Percentiles rank a stretch among this genome's conserved stretches.
Conservation (phyloP, 2,113 vertebrate genomes). For the Acrocephalus kingi region DNA sequence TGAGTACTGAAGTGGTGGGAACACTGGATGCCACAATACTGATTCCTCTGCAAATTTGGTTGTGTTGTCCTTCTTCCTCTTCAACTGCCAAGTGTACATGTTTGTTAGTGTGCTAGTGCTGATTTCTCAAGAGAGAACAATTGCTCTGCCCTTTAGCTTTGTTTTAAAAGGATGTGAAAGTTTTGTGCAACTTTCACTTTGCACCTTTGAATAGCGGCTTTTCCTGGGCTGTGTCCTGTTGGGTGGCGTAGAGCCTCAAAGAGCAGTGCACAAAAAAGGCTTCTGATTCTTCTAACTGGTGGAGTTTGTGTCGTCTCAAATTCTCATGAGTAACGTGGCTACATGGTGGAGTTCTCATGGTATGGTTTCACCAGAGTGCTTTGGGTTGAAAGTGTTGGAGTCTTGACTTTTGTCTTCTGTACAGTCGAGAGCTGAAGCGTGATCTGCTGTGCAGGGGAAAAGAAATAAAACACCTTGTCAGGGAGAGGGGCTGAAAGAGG, state of each 20-base stretch:
- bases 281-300: neutral
- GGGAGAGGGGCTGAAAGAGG: neutral
- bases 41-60: neutral
- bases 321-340: neutral
- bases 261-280: neutral
- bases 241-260: neutral
- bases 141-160: conserved; percentile 2
- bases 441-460: neutral
- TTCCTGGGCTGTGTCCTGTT: neutral
- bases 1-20: neutral
- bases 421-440: neutral
- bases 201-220: neutral
- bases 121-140: neutral
- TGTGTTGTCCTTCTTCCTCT: neutral
- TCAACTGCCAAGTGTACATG: neutral
- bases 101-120: neutral
- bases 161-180: neutral
- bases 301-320: neutral
- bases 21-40: neutral
- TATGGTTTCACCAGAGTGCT: neutral
- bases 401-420: neutral
- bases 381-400: neutral
- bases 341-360: neutral
- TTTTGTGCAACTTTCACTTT: neutral
- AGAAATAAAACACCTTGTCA: neutral